These are phyloP conservation scores for Rhagoletis zephyria DNA, from an alignment of 1,140 invertebrate species.

Conservation along the genomic window DNA sequence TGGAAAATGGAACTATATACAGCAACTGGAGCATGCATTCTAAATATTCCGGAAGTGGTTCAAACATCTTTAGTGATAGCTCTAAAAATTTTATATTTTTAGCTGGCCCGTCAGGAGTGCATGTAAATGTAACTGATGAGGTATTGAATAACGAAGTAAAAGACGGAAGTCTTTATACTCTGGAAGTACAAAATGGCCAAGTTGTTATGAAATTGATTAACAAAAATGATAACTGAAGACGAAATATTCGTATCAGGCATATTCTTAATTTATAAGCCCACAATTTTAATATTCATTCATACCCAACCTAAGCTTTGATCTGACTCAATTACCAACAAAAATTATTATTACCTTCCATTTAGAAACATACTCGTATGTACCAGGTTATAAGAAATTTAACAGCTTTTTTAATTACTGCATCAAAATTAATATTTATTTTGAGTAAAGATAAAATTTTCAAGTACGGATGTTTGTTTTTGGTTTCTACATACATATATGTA, in stretches of 20 bases:
- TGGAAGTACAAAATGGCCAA: constrained; percentile 75
- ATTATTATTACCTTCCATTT: too few relatives aligned
- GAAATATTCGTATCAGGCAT: neutral
- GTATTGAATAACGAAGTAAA: constrained; percentile 79
- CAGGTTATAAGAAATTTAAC: neutral
- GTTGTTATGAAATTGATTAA: constrained; percentile 70
- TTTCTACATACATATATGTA: neutral
- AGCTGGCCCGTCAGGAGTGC: constrained; percentile 83
- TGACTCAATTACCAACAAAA: neutral
- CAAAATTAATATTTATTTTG: too few relatives aligned
- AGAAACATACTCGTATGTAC: neutral
- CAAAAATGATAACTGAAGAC: constrained; percentile 66
- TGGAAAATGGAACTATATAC: constrained; percentile 59
- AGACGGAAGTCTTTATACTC: constrained; percentile 78
- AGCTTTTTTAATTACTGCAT: neutral
- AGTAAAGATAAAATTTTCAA: neutral
- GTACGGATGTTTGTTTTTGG: neutral
- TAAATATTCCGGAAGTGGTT: constrained; percentile 72
- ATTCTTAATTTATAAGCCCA: neutral
- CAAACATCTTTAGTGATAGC: constrained; percentile 71
- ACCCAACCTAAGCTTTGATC: neutral
- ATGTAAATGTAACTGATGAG: constrained; percentile 84
- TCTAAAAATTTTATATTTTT: constrained; percentile 77
- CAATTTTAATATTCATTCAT: neutral
- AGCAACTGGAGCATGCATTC: constrained; percentile 71